These are phyloP conservation scores for Ceratitis capitata DNA, from an alignment of 1,140 invertebrate genomes.

Conservation along the genomic window DNA sequence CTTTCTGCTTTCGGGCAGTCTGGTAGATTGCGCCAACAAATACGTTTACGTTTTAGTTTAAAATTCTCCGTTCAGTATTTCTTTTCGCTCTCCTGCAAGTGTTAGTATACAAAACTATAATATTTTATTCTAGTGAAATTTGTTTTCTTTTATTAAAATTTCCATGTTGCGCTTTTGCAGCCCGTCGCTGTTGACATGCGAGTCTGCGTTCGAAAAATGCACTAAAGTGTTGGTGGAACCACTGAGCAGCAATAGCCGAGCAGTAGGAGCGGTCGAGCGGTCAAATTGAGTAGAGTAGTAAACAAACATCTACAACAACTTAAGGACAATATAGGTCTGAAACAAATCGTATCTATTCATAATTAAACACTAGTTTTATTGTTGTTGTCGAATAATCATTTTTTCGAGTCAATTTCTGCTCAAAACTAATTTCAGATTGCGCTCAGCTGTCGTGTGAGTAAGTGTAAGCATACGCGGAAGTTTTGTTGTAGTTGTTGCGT, in stretches of 20 bases:
- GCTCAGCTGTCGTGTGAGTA: not conserved
- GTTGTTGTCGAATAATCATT: not conserved
- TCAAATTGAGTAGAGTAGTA: not conserved
- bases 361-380: not conserved
- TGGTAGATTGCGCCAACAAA: not conserved
- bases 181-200: slow-evolving; percentile 21
- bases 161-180: not conserved
- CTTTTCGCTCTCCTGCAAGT: not conserved
- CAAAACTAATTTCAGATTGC: not conserved
- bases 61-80: not conserved
- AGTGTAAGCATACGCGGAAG: slow-evolving; percentile 10
- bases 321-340: not conserved
- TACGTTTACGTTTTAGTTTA: not conserved
- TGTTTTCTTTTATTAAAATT: not conserved
- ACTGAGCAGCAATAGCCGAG: not conserved
- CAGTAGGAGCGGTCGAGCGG: not conserved
- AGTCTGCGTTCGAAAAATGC: slow-evolving; percentile 31
- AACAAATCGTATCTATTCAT: not conserved
- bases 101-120: not conserved
- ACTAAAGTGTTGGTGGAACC: not conserved
- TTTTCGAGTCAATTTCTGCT: not conserved
- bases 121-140: not conserved
- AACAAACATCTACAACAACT: not conserved
- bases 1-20: not conserved
- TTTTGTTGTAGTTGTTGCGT: not conserved